Evolutionary conservation across 2,797 vertebrate genomes (phyloP).

Genomic region (Staurois parvus): DNA sequence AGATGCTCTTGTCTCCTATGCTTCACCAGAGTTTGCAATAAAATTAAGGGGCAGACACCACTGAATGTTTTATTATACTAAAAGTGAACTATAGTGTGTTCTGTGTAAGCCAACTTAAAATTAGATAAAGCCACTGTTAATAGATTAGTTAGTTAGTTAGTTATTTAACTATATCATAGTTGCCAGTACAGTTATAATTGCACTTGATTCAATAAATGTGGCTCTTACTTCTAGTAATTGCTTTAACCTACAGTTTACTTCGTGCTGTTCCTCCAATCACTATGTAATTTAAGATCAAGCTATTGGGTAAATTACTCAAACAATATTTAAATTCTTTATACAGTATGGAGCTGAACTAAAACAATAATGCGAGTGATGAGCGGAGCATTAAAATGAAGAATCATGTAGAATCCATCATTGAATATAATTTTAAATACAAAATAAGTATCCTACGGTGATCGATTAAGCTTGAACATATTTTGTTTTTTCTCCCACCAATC

Average conservation of each 20-base stretch:
- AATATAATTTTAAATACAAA: conserved; percentile 53
- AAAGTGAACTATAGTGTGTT: too few species aligned
- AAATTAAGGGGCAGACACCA: too few species aligned
- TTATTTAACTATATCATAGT: background rate
- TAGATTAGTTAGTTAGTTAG: too few species aligned
- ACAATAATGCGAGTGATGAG: conserved; percentile 28
- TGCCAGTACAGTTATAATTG: background rate
- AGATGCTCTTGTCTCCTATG: too few species aligned
- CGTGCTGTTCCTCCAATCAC: conserved; percentile 35
- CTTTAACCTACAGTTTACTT: conserved; percentile 19
- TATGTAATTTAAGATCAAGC: conserved; percentile 28
- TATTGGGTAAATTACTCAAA: conserved; percentile 34
- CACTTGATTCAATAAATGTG: background rate
- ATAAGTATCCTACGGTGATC: conserved; percentile 51
- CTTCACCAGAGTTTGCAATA: too few species aligned
- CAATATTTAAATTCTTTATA: conserved; percentile 54
- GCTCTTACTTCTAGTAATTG: conserved; percentile 1
- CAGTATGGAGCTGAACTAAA: conserved; percentile 38
- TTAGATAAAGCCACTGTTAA: too few species aligned
- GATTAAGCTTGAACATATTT: conserved; percentile 54
- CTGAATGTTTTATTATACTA: too few species aligned
- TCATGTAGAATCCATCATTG: conserved; percentile 37
- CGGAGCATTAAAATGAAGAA: conserved; percentile 31
- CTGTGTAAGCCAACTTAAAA: too few species aligned
- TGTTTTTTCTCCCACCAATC: background rate